Conservation (phyloP, 2,888 invertebrate genomes). For the Amblyteles armatorius region DNA sequence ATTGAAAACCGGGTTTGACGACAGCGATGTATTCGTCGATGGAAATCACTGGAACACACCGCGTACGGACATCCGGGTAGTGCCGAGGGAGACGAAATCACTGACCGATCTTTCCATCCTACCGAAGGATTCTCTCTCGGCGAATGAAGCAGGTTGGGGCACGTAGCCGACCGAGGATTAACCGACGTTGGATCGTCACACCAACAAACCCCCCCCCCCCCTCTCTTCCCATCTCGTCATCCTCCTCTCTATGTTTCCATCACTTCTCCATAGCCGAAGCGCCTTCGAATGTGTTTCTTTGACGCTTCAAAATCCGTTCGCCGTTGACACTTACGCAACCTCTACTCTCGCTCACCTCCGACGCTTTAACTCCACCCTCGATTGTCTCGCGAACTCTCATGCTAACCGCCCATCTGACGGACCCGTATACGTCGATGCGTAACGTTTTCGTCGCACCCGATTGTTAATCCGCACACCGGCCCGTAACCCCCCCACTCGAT, state of each 20-base stretch:
- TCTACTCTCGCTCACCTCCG: slow-evolving; percentile 37
- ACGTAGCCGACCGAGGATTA: background rate
- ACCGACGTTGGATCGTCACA: background rate
- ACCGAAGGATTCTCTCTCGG: background rate
- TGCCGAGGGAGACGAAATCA: background rate
- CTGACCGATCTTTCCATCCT: background rate
- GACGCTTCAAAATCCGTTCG: slow-evolving; percentile 48
- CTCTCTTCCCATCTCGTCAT: background rate
- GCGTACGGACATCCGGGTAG: slow-evolving; percentile 4
- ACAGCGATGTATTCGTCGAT: background rate
- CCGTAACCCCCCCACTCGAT: background rate
- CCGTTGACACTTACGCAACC: slow-evolving; percentile 20
- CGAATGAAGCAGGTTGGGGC: background rate
- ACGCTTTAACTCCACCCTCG: slow-evolving; percentile 48
- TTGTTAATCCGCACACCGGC: slow-evolving; percentile 12
- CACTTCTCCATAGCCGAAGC: slow-evolving; percentile 28
- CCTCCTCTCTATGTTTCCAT: slow-evolving; percentile 23
- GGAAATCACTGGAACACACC: slow-evolving; percentile 36
- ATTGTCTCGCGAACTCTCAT: slow-evolving; percentile 28
- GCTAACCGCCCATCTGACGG: slow-evolving; percentile 10
- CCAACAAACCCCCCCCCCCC: background rate
- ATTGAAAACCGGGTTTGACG: background rate
- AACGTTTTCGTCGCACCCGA: slow-evolving; percentile 40
- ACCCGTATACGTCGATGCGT: slow-evolving; percentile 11
- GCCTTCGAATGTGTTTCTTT: slow-evolving; percentile 31